Percentiles rank a stretch among this genome's conserved stretches.
Evolutionary conservation across 2,888 invertebrate species (phyloP).

Genomic region (Acanthosoma haemorrhoidale): DNA sequence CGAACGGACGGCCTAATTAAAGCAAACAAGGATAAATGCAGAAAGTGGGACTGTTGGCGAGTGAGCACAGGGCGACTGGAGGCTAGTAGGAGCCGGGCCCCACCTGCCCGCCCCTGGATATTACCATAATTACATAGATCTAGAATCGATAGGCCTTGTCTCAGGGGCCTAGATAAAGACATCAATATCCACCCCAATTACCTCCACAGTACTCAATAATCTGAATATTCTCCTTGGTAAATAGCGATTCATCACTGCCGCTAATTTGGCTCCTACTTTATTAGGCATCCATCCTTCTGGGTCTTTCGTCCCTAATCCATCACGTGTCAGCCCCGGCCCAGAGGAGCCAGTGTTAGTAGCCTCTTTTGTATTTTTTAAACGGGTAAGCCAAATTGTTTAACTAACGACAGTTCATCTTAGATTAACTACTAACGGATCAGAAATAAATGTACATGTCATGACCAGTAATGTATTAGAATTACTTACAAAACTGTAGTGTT

Average conservation of each 20-base stretch:
- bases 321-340: too few species aligned
- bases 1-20: neutral
- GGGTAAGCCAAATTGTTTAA: too few species aligned
- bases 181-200: conserved; percentile 5
- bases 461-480: too few species aligned
- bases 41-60: neutral
- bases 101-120: neutral
- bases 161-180: neutral
- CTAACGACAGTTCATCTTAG: too few species aligned
- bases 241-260: neutral
- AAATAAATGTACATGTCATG: too few species aligned
- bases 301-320: neutral
- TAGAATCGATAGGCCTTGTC: conserved; percentile 12
- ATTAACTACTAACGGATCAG: too few species aligned
- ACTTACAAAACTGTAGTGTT: too few species aligned
- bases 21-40: neutral
- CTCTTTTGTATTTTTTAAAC: too few species aligned
- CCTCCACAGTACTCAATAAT: neutral
- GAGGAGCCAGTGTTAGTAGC: too few species aligned
- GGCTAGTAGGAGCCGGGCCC: too few species aligned
- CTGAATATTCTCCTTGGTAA: conserved; percentile 2
- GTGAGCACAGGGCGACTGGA: neutral
- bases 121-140: conserved; percentile 14
- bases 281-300: neutral
- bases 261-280: neutral